Percentiles rank a stretch among this genome's conserved stretches.
Conservation (phyloP, 2,797 vertebrate genomes). For the Cebuella pygmaea region DNA sequence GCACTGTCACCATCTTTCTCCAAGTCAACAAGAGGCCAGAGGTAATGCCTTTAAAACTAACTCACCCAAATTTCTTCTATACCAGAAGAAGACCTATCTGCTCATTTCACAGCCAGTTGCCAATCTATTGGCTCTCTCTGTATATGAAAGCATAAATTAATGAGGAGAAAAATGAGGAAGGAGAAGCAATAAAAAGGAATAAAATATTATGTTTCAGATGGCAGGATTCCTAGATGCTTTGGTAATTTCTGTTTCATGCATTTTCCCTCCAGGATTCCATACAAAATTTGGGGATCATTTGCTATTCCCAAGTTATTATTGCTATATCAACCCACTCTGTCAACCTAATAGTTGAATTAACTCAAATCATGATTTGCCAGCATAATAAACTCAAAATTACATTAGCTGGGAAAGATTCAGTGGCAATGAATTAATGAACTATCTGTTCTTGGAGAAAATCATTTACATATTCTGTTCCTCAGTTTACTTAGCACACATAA, state of each 20-base stretch:
- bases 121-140: neutral
- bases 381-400: neutral
- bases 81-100: neutral
- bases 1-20: neutral
- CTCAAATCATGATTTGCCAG: neutral
- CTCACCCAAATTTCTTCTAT: neutral
- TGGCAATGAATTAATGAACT: neutral
- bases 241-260: neutral
- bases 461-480: neutral
- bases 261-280: conserved; percentile 20
- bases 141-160: conserved; percentile 7
- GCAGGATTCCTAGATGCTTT: neutral
- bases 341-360: neutral
- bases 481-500: neutral
- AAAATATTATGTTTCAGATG: neutral
- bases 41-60: conserved; percentile 7
- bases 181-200: neutral
- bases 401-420: neutral
- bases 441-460: neutral
- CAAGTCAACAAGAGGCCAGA: neutral
- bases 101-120: neutral
- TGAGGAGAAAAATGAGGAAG: neutral
- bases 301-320: neutral
- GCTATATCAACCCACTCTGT: neutral
- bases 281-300: neutral